Base-by-base conservation (phyloP, 2,113 vertebrate species). In the Rhagologus leucostigma region DNA sequence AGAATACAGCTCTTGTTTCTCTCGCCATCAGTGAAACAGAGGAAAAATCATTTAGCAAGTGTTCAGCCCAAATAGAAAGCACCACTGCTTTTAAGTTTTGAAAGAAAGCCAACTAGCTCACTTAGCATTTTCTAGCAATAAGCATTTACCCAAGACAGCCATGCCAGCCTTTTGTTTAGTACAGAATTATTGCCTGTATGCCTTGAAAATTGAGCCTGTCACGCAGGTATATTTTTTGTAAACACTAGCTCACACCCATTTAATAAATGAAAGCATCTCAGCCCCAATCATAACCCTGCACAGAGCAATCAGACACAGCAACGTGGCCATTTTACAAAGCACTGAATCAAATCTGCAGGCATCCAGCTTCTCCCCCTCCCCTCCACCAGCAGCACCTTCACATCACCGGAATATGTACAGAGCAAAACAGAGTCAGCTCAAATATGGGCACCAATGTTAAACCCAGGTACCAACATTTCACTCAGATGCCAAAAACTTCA, bases 321-420 rank as follows among this genome's bases (percentile, higher is more conserved):
- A 69, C 3, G 3, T 33, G 74, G 84, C 57, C 55, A 65, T 83
- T 90, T 79, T 32, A 62, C 3, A 2, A 75, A 95, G 71, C 49
- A 63, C 29, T n/a, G 42, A 70, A 55, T 78, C 46, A 12, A 83
- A 49, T 0, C 0, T 3, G 2, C 39, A 14, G 2, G 2, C 18
- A 10, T 27, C 10, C 50, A 33, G 67, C 42, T 73, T 56, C 75
- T 88, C 29, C 11, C 19, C 3, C 3, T 35, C 26, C 19, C n/a
- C 20, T 46, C 26, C 47, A 19, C 7, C 7, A 14, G 30, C 26
- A 53, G 70, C 68, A 33, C 68, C 62, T 11, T 2, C 11, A 19
- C 23, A 46, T 7, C 0, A 0, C 37, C 1, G 3, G 41, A 32
- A 75, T 6, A 47, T 0, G 0, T 3, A 22, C 0, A 0, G 39